phyloP scores from a whole-genome alignment of 2,888 invertebrate genomes.

The Pandemis heparana region DNA sequence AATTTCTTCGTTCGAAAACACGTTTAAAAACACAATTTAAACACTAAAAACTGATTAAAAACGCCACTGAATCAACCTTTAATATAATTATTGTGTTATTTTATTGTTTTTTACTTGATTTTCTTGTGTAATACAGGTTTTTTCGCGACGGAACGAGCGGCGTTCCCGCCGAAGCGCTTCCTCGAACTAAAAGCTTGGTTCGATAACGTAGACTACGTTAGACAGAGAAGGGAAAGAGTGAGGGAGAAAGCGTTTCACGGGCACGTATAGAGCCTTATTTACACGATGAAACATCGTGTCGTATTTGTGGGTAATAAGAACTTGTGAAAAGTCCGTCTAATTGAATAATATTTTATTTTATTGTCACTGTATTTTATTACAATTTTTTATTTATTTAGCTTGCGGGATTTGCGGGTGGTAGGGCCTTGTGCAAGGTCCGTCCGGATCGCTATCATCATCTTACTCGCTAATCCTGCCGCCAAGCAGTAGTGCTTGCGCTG shows the following conservation, averaged over 20 bases:
- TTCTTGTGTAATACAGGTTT: not conserved
- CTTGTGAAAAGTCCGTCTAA: no score
- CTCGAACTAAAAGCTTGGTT: conserved; percentile 11
- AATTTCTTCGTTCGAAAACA: conserved; percentile 20
- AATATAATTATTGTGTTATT: not conserved
- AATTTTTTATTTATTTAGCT: no score
- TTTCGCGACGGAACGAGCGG: not conserved
- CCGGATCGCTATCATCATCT: no score
- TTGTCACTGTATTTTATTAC: no score
- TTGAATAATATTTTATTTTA: no score
- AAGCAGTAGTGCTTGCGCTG: no score
- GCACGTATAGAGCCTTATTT: not conserved
- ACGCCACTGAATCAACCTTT: conserved; percentile 3
- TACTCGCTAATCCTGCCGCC: no score
- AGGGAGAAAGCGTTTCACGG: conserved; percentile 33
- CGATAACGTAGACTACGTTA: conserved; percentile 37
- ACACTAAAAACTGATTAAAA: not conserved
- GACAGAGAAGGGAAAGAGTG: conserved; percentile 4
- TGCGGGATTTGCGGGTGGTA: no score
- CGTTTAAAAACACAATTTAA: conserved; percentile 8
- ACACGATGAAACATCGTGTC: not conserved
- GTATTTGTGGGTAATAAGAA: not conserved
- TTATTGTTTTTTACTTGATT: conserved; percentile 3
- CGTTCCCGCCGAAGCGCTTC: not conserved
- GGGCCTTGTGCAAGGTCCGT: no score